phyloP scores from a whole-genome alignment of 2,888 invertebrate genomes.

The Galeopsomyia nigrocyanea region DNA sequence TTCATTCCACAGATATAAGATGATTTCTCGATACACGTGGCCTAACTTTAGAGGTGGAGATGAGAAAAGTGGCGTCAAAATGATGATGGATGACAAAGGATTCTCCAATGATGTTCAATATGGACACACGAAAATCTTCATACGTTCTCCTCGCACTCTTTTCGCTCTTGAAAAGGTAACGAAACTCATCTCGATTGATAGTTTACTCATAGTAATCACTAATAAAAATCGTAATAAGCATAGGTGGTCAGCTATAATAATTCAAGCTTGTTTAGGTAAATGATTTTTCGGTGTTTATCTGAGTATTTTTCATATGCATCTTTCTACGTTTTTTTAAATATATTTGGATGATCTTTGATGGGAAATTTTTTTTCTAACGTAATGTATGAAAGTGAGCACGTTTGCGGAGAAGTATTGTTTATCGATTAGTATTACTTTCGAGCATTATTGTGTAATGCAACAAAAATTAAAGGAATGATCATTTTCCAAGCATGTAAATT shows the following conservation, averaged over 20 bases:
- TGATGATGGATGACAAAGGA: conserved; percentile 85
- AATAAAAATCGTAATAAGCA: not conserved
- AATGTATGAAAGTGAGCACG: no score
- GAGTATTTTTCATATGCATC: no score
- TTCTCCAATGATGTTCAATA: conserved; percentile 89
- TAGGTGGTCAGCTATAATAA: not conserved
- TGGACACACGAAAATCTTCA: conserved; percentile 96
- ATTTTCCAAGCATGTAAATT: no score
- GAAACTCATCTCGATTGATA: not conserved
- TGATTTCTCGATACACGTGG: conserved; percentile 97
- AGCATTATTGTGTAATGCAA: no score
- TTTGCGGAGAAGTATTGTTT: no score
- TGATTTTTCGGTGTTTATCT: no score
- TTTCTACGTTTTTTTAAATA: no score
- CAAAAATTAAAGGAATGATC: no score
- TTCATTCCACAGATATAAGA: conserved; percentile 83
- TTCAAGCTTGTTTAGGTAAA: not conserved
- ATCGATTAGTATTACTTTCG: no score
- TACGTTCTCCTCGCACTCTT: conserved; percentile 91
- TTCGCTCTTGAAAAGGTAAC: conserved; percentile 85
- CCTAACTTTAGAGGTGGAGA: conserved; percentile 89
- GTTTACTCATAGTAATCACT: not conserved
- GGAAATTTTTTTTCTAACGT: no score
- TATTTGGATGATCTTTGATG: no score
- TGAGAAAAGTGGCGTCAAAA: conserved; percentile 86